Evolutionary conservation across 92 coral and sea anemone genomes (phyloP), one percentile per base, ranked within the genome.

Genomic region (Scolanthus callimorphus): DNA sequence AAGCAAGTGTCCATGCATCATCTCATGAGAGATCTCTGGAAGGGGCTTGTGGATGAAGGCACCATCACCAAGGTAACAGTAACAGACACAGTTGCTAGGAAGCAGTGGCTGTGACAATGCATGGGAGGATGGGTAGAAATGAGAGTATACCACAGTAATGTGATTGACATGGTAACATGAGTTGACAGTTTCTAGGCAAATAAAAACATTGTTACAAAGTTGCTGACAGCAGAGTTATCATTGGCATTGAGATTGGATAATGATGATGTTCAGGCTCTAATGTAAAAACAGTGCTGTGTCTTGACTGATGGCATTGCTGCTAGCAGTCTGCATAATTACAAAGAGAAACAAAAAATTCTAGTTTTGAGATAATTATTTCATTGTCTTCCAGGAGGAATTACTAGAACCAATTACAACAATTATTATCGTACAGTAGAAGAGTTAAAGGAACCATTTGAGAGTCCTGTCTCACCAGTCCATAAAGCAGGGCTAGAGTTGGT

Each of bases 1-100:
- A 51, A 38, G 12, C 60, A 57, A 47, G 65, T 55, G 1, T 74
- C 77, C 1, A 31, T 61, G 43, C 23, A 8, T 48, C 77, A 68
- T 23, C 29, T n/a, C 25, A 63, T 71, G 80, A 39, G 59, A 2
- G 62, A 58, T 25, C 41, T 71, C 27, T 79, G 85, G 85, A 17
- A 46, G 60, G 81, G 70, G 13, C 43, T 78, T 59, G 61, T 64
- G 9, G 31, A 47, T 43, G 84, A 80, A 24, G 81, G 81, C 17
- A 58, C 57, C 20, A 73, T 80, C 20, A 67, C 73, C 19, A 64
- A 81, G 55, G 86, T 80, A 37, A 6, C 15, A 34, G 41, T n/a
- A n/a, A n/a, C n/a, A n/a, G n/a, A n/a, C 3, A 47, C 19, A 4
- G 3, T n/a, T n/a, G n/a, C n/a, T n/a, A n/a, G n/a, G n/a, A n/a